A percentile compares a stretch with the other conserved stretches of the same genome.
phyloP scores from a whole-genome alignment of 2,888 invertebrate species.

The Plagiodera versicolora region DNA sequence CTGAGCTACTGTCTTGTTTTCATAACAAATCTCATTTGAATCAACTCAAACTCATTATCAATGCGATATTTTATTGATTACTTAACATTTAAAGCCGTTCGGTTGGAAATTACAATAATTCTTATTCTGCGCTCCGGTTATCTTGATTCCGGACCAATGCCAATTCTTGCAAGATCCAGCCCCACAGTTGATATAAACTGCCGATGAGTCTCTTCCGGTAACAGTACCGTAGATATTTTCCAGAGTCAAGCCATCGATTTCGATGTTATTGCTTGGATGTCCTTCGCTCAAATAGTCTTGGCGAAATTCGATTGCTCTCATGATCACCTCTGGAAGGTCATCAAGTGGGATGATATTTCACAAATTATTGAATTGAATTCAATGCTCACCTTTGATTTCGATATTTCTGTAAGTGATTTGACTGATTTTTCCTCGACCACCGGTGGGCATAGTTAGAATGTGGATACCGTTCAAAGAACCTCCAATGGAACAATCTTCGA shows the following conservation, averaged over 20 bases:
- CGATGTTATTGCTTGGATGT: slow-evolving; percentile 5
- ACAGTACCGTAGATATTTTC: slow-evolving; percentile 16
- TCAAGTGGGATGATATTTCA: too few species aligned
- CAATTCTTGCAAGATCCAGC: slow-evolving; percentile 11
- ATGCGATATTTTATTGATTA: too few species aligned
- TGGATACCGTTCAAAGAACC: slow-evolving; percentile 19
- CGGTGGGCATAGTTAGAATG: slow-evolving; percentile 11
- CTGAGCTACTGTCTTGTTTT: too few species aligned
- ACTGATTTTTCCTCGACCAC: slow-evolving; percentile 12
- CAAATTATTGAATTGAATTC: too few species aligned
- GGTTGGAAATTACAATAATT: slow-evolving; percentile 18
- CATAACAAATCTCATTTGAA: too few species aligned
- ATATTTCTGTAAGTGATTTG: slow-evolving; percentile 17
- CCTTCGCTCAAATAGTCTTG: slow-evolving; percentile 19
- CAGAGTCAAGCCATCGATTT: slow-evolving; percentile 14
- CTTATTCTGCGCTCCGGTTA: not conserved
- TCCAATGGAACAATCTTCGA: slow-evolving; percentile 12
- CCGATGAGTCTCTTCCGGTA: not conserved
- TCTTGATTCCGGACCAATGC: slow-evolving; percentile 15
- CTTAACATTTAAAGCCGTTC: slow-evolving; percentile 16
- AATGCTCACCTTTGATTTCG: too few species aligned
- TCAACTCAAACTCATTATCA: too few species aligned
- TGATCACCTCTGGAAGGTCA: not conserved
- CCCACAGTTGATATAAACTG: slow-evolving; percentile 16
- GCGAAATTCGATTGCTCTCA: not conserved